These are phyloP conservation scores for Anastrepha obliqua DNA, from an alignment of 1,140 invertebrate species.

Conservation along the genomic window DNA sequence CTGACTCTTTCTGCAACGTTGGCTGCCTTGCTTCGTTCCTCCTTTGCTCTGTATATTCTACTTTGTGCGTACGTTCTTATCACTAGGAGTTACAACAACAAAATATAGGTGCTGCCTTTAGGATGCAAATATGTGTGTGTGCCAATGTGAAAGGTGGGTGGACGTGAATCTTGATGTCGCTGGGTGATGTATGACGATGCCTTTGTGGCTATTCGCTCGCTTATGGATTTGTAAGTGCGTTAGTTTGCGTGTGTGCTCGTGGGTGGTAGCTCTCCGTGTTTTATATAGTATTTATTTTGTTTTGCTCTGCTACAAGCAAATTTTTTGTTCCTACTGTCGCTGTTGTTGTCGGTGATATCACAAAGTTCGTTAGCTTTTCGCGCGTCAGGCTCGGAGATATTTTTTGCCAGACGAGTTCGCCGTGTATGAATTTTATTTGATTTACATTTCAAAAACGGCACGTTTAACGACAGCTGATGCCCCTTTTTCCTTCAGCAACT, in stretches of 20 bases:
- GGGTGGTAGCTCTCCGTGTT: conserved; percentile 17
- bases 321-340: background rate
- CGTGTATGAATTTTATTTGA: background rate
- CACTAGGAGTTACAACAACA: conserved; percentile 40
- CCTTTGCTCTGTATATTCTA: background rate
- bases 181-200: background rate
- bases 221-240: conserved; percentile 18
- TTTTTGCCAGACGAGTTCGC: background rate
- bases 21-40: background rate
- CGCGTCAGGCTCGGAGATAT: background rate
- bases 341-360: conserved; percentile 17
- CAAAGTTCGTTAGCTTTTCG: conserved; percentile 30
- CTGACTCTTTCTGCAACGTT: background rate
- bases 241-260: conserved; percentile 8
- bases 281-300: background rate
- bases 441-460: conserved; percentile 9
- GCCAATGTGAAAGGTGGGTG: background rate
- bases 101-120: background rate
- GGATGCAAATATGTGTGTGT: background rate
- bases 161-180: background rate
- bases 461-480: background rate
- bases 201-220: background rate
- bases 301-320: background rate
- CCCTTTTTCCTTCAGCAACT: background rate
- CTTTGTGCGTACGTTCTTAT: conserved; percentile 48